Conservation (phyloP, 2,113 vertebrate genomes). For the Ploceus nigricollis region DNA sequence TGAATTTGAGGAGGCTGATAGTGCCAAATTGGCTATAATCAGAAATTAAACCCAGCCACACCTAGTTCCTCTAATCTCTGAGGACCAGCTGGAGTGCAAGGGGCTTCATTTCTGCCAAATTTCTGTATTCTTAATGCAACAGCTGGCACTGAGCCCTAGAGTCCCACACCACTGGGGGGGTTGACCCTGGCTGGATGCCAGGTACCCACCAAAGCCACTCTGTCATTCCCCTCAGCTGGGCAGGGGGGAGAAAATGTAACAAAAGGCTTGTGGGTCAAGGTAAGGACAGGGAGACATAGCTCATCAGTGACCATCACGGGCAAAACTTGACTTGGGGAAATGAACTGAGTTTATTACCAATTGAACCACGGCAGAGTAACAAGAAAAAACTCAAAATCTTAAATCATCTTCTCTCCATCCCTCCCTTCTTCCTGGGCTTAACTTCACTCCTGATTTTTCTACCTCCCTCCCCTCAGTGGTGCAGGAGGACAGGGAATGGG, state of each 20-base stretch:
- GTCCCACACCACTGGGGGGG: not conserved
- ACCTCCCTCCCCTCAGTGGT: not conserved
- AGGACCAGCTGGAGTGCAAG: not conserved
- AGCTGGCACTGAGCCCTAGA: not conserved
- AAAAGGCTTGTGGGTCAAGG: accelerated
- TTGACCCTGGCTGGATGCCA: not conserved
- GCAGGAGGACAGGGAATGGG: not conserved
- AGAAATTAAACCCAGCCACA: not conserved
- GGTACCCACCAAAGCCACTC: not conserved
- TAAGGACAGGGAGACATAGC: not conserved
- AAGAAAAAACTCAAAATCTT: not conserved
- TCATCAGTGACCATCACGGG: not conserved
- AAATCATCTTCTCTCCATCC: too few species aligned
- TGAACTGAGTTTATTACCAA: not conserved
- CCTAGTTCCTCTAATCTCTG: not conserved
- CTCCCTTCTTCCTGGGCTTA: not conserved
- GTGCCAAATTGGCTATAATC: not conserved
- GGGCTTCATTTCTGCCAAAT: not conserved
- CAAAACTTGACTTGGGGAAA: not conserved
- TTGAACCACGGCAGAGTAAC: not conserved
- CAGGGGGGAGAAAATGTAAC: not conserved
- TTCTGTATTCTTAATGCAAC: not conserved
- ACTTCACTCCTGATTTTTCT: not conserved
- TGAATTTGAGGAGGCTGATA: not conserved
- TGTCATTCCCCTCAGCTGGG: not conserved